Evolutionary conservation across 2,888 invertebrate genomes (phyloP).

Genomic region (Abscondita cerata): DNA sequence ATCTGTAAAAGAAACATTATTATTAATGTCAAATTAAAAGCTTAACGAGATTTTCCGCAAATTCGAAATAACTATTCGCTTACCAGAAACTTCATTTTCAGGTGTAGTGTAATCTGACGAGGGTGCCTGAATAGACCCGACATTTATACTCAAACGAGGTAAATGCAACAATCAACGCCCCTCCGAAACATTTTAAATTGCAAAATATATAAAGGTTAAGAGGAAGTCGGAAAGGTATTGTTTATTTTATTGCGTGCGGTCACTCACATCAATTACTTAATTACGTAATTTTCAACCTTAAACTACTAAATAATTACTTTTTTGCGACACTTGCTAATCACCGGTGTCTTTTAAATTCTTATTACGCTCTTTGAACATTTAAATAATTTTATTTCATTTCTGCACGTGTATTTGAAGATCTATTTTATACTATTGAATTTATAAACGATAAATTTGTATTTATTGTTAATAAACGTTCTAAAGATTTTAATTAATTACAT

Average conservation of each 20-base stretch:
- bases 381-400: too few relatives aligned
- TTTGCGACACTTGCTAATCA: too few relatives aligned
- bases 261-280: constrained; percentile 30
- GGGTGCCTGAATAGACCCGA: constrained; percentile 16
- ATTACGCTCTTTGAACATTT: too few relatives aligned
- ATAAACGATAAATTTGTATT: too few relatives aligned
- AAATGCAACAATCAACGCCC: constrained; percentile 34
- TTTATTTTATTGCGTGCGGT: constrained; percentile 42
- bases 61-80: constrained; percentile 28
- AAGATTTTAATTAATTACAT: too few relatives aligned
- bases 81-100: constrained; percentile 46
- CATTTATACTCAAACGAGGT: constrained; percentile 37
- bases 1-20: too few relatives aligned
- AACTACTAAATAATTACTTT: constrained; percentile 22
- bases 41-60: not conserved
- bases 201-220: constrained; percentile 42
- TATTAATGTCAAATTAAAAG: not conserved
- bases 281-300: constrained; percentile 34
- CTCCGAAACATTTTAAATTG: constrained; percentile 37
- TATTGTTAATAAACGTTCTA: too few relatives aligned
- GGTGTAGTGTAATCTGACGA: constrained; percentile 23
- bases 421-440: too few relatives aligned
- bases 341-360: too few relatives aligned
- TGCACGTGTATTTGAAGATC: too few relatives aligned
- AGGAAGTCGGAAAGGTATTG: constrained; percentile 42